These are phyloP conservation scores for Myripristis jacobus DNA, from an alignment of 2,797 vertebrate species.

Conservation along the genomic window DNA sequence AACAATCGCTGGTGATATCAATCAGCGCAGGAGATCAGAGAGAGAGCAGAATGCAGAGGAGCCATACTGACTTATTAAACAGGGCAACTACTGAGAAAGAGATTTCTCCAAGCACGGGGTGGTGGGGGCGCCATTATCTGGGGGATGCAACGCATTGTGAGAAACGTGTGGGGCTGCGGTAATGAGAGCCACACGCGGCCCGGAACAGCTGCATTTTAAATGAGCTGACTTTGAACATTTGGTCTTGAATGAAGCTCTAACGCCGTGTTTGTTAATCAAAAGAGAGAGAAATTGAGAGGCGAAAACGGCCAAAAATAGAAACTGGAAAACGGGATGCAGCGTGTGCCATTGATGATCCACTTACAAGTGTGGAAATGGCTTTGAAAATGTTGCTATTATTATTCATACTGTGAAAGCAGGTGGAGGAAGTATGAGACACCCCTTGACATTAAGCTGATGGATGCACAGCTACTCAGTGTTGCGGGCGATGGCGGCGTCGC, in stretches of 20 bases:
- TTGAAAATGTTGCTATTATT: conserved; percentile 61
- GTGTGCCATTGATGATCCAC: conserved; percentile 41
- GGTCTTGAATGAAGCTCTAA: conserved; percentile 46
- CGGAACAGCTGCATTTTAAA: conserved; percentile 62
- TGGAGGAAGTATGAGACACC: conserved; percentile 34
- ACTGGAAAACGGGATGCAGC: conserved; percentile 23
- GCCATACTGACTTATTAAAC: conserved; percentile 64
- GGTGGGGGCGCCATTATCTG: conserved; percentile 47
- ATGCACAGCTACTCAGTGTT: conserved; percentile 43
- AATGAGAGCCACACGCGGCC: conserved; percentile 68
- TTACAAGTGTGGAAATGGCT: conserved; percentile 45
- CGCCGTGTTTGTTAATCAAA: conserved; percentile 73
- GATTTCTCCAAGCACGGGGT: conserved; percentile 52
- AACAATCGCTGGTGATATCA: conserved; percentile 77
- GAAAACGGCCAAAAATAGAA: conserved; percentile 67
- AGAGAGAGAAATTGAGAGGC: conserved; percentile 22
- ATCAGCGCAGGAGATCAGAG: conserved; percentile 71
- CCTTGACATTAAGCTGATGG: conserved; percentile 55
- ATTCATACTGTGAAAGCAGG: conserved; percentile 53
- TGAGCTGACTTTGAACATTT: conserved; percentile 64
- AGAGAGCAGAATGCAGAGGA: conserved; percentile 51
- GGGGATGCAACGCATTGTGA: conserved; percentile 60
- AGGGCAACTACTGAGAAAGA: conserved; percentile 43
- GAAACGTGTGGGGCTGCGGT: conserved; percentile 63
- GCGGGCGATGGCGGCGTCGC: conserved; percentile 38